Conservation (phyloP, 2,888 invertebrate species). For the Tortrix viridana region DNA sequence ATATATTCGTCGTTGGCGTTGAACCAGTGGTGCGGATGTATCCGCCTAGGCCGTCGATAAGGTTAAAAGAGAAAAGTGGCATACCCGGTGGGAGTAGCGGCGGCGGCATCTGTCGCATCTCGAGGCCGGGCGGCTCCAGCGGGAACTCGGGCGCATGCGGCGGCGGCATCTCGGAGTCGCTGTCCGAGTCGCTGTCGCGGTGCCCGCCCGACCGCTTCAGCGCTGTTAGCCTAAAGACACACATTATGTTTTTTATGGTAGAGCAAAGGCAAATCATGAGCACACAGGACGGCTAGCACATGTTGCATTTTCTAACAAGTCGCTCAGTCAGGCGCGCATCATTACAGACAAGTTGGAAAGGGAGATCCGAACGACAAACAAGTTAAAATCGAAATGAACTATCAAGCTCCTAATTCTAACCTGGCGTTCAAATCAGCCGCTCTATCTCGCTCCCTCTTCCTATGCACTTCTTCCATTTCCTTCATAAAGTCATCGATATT, state of each 20-base stretch:
- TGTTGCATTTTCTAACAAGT: too few species aligned
- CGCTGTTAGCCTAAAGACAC: conserved; percentile 58
- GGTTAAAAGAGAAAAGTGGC: too few species aligned
- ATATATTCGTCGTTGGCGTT: too few species aligned
- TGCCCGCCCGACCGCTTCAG: conserved; percentile 59
- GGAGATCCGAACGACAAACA: too few species aligned
- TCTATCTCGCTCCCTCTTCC: conserved; percentile 88
- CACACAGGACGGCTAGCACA: too few species aligned
- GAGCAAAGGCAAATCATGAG: too few species aligned
- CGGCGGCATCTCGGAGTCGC: conserved; percentile 56
- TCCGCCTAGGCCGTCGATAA: too few species aligned
- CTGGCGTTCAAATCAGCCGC: conserved; percentile 85
- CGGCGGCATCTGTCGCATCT: conserved; percentile 68
- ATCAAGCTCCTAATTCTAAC: conserved; percentile 41
- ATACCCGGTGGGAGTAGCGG: conserved; percentile 67
- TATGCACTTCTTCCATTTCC: conserved; percentile 94
- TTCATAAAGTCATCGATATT: conserved; percentile 97
- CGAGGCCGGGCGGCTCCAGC: conserved; percentile 72
- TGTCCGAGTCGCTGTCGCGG: conserved; percentile 72
- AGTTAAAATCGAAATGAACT: too few species aligned
- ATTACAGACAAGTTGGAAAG: too few species aligned
- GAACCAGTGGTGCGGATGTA: too few species aligned
- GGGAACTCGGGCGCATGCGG: conserved; percentile 52
- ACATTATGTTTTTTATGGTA: too few species aligned
- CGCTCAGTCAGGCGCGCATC: too few species aligned